Evolutionary conservation across 2,113 vertebrate genomes (phyloP), one percentile per base, ranked within the genome.

Genomic region (Crotophaga sulcirostris): DNA sequence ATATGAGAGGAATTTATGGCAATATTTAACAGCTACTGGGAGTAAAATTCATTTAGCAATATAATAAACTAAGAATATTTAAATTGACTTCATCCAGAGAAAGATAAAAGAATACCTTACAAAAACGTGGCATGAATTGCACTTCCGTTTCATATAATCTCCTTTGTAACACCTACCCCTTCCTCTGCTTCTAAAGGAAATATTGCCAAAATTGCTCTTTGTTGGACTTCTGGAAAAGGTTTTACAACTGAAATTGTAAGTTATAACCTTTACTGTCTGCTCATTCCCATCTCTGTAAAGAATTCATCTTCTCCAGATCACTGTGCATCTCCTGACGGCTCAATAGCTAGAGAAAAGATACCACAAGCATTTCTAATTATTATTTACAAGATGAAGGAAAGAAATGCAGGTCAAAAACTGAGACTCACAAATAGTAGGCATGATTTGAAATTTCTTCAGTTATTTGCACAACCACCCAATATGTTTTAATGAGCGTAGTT

Each of bases 1-100:
- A 87, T 60, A 47, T 4, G 38, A 79, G 62, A 81, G 77, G 67
- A 89, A 70, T 36, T 49, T 59, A 75, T 0, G 0, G 34, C 52
- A 75, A 44, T 72, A 95, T 89, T 89, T 94, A 93, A 70, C 26
- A 82, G 64, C 62, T 67, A 84, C 21, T 63, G 49, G 58, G 45
- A 73, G 51, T n/a, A 63, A 84, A 93, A 85, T 15, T 89, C n/a
- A 73, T 82, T 93, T 83, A 85, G 82, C 82, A 93, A 85, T 44
- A 83, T n/a, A 85, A 90, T 60, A 59, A 94, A 44, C 55, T 59
- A 16, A 85, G 81, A 90, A 49, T 56, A 73, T 26, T 79, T 85
- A 64, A 72, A 58, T 47, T 72, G 62, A 87, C 59, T 69, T 85
- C 24, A 85, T 56, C 52, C 60, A 84, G 54, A 63, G 26, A 52